Conservation (phyloP, 2,113 vertebrate genomes). For the Alces alces region DNA sequence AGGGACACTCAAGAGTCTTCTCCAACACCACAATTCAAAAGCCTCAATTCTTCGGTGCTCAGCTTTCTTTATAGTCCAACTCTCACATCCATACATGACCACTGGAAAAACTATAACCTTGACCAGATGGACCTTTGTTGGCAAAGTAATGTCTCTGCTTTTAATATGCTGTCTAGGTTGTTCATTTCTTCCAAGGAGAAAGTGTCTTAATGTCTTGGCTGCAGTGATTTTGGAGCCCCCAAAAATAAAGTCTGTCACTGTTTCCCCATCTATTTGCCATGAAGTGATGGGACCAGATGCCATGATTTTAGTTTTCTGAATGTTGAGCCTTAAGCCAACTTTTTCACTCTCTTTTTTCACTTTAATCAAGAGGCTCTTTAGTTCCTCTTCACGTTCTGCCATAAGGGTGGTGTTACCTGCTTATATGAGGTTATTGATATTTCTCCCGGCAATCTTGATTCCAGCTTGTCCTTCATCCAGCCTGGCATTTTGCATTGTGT, state of each 20-base stretch:
- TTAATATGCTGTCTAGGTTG: background rate
- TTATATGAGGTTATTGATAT: background rate
- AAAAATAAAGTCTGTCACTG: background rate
- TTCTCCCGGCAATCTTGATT: background rate
- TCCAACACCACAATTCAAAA: background rate
- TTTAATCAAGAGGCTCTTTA: background rate
- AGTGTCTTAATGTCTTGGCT: background rate
- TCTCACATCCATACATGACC: background rate
- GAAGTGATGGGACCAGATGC: background rate
- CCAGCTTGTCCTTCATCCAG: background rate
- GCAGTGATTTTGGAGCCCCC: background rate
- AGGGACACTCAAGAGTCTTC: background rate
- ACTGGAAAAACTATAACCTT: background rate
- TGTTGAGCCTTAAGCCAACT: background rate
- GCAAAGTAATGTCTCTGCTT: background rate
- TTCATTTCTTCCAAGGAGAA: background rate
- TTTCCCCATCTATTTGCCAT: background rate
- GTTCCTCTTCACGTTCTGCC: background rate
- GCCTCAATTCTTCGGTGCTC: rapidly evolving
- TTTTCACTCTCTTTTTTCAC: background rate
- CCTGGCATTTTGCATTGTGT: background rate
- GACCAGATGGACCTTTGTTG: background rate
- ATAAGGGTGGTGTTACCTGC: background rate
- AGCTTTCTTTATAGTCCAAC: background rate
- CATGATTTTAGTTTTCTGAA: background rate